Evolutionary conservation across 2,888 invertebrate species (phyloP).

Genomic region (Metallyticus violacea): DNA sequence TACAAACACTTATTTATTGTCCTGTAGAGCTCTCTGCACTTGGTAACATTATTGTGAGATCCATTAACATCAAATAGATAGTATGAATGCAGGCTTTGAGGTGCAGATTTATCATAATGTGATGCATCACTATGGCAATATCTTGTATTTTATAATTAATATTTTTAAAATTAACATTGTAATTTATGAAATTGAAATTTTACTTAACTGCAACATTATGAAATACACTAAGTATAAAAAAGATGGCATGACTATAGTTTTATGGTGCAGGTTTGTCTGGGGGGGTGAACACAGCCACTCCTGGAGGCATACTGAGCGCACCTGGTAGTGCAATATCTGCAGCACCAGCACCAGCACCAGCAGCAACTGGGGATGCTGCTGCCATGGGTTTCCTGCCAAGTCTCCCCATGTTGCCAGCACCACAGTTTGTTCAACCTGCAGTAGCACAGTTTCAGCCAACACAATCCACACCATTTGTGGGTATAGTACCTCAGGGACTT

Average conservation of each 20-base stretch:
- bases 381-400: constrained; percentile 14
- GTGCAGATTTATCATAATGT: too few relatives aligned
- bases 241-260: neutral
- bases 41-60: too few relatives aligned
- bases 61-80: too few relatives aligned
- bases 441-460: constrained; percentile 46
- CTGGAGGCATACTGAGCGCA: neutral
- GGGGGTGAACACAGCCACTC: neutral
- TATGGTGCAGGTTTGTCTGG: neutral
- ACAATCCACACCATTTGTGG: constrained; percentile 16
- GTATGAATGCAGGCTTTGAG: too few relatives aligned
- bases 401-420: constrained; percentile 21
- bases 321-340: neutral
- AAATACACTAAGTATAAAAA: too few relatives aligned
- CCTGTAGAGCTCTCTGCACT: too few relatives aligned
- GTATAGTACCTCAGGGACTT: constrained; percentile 22
- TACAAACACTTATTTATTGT: too few relatives aligned
- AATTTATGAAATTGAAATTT: too few relatives aligned
- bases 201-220: too few relatives aligned
- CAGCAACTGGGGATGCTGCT: constrained; percentile 6
- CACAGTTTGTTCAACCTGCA: constrained; percentile 48
- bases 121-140: too few relatives aligned
- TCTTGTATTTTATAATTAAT: too few relatives aligned
- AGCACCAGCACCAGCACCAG: neutral
- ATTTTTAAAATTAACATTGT: too few relatives aligned